Percentiles rank a stretch among this genome's conserved stretches.
These are phyloP conservation scores for Hoplias malabaricus DNA, from an alignment of 2,113 vertebrate genomes.

Conservation along the genomic window DNA sequence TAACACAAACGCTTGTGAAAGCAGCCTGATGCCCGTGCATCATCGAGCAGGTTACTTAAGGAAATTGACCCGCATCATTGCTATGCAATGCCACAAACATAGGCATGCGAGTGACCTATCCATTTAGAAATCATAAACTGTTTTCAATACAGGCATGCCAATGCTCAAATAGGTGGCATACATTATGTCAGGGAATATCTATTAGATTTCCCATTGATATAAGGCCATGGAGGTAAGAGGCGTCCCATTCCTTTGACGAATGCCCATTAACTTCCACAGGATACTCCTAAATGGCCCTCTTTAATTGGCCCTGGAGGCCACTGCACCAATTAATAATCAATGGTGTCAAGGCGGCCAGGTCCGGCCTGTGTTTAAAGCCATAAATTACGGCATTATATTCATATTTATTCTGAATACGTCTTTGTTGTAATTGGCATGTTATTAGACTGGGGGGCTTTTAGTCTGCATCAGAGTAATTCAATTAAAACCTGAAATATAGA, in stretches of 20 bases:
- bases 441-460: conserved; percentile 95
- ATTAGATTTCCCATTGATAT: conserved; percentile 72
- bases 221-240: conserved; percentile 62
- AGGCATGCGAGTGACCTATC: conserved; percentile 63
- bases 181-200: conserved; percentile 73
- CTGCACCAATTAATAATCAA: conserved; percentile 92
- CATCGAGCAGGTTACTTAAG: conserved; percentile 74
- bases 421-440: conserved; percentile 97
- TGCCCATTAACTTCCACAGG: conserved; percentile 83
- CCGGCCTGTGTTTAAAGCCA: conserved; percentile 86
- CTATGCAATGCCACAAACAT: conserved; percentile 57
- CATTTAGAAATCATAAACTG: conserved; percentile 69
- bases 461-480: conserved; percentile 94
- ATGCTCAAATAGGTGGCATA: conserved; percentile 66
- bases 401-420: conserved; percentile 96
- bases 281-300: conserved; percentile 86
- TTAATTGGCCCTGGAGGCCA: conserved; percentile 86
- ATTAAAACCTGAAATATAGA: conserved; percentile 95
- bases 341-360: conserved; percentile 83
- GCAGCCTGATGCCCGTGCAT: conserved; percentile 45
- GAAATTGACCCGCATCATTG: conserved; percentile 73
- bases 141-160: conserved; percentile 61
- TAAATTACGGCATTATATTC: conserved; percentile 95
- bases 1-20: conserved; percentile 66
- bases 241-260: conserved; percentile 77